Evolutionary conservation across 2,113 vertebrate species (phyloP), one percentile per base, ranked within the genome.

Genomic region (Excalfactoria chinensis): DNA sequence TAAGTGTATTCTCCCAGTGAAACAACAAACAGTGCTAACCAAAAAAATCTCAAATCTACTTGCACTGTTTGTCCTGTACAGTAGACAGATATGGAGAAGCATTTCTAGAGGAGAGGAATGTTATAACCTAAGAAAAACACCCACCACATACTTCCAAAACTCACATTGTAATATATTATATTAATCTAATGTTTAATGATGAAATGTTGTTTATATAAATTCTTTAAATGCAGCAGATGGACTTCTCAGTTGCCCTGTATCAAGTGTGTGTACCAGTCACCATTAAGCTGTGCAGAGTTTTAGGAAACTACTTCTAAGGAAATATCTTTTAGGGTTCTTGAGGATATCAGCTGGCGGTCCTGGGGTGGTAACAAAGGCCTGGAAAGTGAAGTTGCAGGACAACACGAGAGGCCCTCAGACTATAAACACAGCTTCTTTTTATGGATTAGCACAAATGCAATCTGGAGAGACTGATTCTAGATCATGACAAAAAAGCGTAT

Each of bases 201-300:
- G 18, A 70, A 44, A 30, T 25, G 30, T 25, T 70, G 9, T 41
- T 4, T 49, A 9, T 56, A 26, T 32, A 43, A 21, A 72, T 58
- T 58, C 14, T 59, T 44, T 74, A 53, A 75, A 49, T 26, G 7
- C 13, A 44, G 21, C 48, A 81, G 6, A 55, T 53, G 0, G 6
- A 43, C 41, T 71, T 74, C 70, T 40, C 34, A 70, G 22, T 32
- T 81, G 9, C 26, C 35, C 30, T 51, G 4, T 66, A 66, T 72
- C n/a, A 73, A 62, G 19, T 0, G 1, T 7, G 6, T 2, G 0
- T 41, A 32, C 18, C 11, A 46, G 64, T 35, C n/a, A 60, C 46
- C 68, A 66, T 35, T 53, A 69, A 66, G 15, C 2, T 41, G 17
- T 70, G 56, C 11, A 70, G 46, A 74, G 46, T 14, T 34, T 77